Evolutionary conservation across 1,140 invertebrate genomes (phyloP).

Genomic region (Diachasma alloeum): DNA sequence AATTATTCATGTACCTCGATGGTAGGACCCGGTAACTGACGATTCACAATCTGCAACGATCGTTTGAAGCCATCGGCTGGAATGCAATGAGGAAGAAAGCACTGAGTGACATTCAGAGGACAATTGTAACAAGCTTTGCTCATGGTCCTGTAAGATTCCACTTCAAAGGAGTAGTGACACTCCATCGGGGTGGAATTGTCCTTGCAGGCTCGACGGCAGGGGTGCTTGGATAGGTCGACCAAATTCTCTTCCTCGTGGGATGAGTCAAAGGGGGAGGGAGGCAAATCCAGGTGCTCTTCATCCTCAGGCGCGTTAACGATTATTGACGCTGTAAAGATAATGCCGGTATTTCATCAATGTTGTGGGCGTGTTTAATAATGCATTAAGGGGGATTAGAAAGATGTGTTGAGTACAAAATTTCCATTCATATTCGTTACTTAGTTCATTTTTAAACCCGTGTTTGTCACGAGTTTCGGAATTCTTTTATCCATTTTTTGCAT

Average conservation of each 20-base stretch:
- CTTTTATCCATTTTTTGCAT: too few relatives aligned
- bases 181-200: constrained; percentile 67
- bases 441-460: too few relatives aligned
- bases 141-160: constrained; percentile 85
- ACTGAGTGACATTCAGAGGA: constrained; percentile 79
- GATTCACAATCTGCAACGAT: constrained; percentile 80
- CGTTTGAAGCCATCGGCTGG: constrained; percentile 81
- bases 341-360: background rate
- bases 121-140: constrained; percentile 89
- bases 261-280: background rate
- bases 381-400: too few relatives aligned
- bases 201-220: constrained; percentile 68
- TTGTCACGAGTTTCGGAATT: too few relatives aligned
- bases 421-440: too few relatives aligned
- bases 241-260: background rate
- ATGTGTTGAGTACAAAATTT: too few relatives aligned
- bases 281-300: background rate
- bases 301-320: background rate
- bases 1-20: constrained; percentile 73
- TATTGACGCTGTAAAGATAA: background rate
- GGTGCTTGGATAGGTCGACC: constrained; percentile 43
- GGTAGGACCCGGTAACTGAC: constrained; percentile 85
- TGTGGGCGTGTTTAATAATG: too few relatives aligned
- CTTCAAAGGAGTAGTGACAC: constrained; percentile 75
- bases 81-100: constrained; percentile 80